Evolutionary conservation across 1,140 invertebrate species (phyloP).

Genomic region (Pachypsylla venusta): DNA sequence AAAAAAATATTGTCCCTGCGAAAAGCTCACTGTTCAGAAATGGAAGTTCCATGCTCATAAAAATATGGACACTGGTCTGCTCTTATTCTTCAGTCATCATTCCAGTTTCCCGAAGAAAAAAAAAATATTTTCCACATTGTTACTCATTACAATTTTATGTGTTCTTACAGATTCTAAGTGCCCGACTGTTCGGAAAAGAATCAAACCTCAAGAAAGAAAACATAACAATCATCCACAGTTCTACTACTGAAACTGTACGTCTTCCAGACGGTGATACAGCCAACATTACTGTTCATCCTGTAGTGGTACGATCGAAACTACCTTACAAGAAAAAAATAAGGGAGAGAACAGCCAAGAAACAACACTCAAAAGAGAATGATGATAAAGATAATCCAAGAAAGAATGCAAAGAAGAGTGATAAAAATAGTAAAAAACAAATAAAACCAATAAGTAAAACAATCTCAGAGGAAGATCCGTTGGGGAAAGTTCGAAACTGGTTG

Average conservation of each 20-base stretch:
- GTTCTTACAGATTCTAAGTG: constrained; percentile 51
- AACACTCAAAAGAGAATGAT: constrained; percentile 8
- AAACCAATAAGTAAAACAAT: constrained; percentile 26
- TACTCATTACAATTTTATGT: constrained; percentile 13
- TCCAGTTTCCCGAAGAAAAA: too few species aligned
- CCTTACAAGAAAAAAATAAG: constrained; percentile 58
- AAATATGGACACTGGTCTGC: too few species aligned
- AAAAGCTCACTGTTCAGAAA: too few species aligned
- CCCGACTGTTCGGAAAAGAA: constrained; percentile 55
- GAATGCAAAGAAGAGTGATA: neutral
- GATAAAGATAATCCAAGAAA: constrained; percentile 11
- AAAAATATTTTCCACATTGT: too few species aligned
- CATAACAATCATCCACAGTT: constrained; percentile 70
- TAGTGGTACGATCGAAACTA: constrained; percentile 52
- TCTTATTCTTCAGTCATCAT: too few species aligned
- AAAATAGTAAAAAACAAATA: constrained; percentile 18
- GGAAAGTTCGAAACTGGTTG: constrained; percentile 71
- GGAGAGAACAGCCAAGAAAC: constrained; percentile 28
- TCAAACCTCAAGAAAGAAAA: constrained; percentile 53
- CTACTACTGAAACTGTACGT: constrained; percentile 66
- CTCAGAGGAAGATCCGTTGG: constrained; percentile 48
- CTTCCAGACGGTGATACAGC: constrained; percentile 45
- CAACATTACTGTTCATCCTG: constrained; percentile 46
- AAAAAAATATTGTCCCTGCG: too few species aligned
- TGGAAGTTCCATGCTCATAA: too few species aligned